Evolutionary conservation across 2,113 vertebrate genomes (phyloP).

Genomic region (Ivindomyrus marchei): DNA sequence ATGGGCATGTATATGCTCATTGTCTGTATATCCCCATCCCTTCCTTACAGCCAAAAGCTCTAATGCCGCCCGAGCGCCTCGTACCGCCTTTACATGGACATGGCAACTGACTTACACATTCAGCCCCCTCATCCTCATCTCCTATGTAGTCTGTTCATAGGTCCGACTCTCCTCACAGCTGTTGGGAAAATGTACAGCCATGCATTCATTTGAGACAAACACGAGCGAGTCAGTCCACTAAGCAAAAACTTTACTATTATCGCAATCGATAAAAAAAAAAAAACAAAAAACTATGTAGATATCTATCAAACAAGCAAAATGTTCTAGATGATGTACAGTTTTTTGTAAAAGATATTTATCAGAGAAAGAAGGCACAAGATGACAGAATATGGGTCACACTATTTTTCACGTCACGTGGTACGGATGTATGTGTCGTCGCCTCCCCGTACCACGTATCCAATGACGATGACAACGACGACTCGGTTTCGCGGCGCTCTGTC

Average conservation of each 20-base stretch:
- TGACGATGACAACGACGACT: conserved; percentile 63
- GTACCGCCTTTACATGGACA: conserved; percentile 99
- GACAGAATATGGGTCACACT: conserved; percentile 81
- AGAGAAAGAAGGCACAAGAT: conserved; percentile 60
- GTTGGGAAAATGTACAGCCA: conserved; percentile 80
- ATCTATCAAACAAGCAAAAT: conserved; percentile 59
- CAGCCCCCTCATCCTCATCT: conserved; percentile 92
- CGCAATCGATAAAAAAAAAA: conserved; percentile 61
- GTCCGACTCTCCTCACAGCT: conserved; percentile 63
- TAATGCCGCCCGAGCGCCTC: conserved; percentile 99
- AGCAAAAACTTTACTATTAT: conserved; percentile 59
- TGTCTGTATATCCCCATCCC: conserved; percentile 99
- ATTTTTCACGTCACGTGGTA: conserved; percentile 98
- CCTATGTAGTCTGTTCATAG: conserved; percentile 96
- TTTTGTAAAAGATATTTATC: conserved; percentile 73
- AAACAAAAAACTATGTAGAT: conserved; percentile 56
- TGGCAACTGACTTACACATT: conserved; percentile 99
- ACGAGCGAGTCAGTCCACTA: conserved; percentile 61
- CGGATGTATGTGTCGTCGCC: conserved; percentile 99
- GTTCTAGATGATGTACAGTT: conserved; percentile 64
- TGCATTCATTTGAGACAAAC: conserved; percentile 78
- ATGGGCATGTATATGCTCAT: conserved; percentile 99
- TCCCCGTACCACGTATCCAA: conserved; percentile 85
- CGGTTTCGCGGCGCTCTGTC: conserved; percentile 79
- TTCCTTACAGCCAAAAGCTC: conserved; percentile 99